These are phyloP conservation scores for Artemisiospiza belli DNA, from an alignment of 2,113 vertebrate genomes.

Conservation along the genomic window DNA sequence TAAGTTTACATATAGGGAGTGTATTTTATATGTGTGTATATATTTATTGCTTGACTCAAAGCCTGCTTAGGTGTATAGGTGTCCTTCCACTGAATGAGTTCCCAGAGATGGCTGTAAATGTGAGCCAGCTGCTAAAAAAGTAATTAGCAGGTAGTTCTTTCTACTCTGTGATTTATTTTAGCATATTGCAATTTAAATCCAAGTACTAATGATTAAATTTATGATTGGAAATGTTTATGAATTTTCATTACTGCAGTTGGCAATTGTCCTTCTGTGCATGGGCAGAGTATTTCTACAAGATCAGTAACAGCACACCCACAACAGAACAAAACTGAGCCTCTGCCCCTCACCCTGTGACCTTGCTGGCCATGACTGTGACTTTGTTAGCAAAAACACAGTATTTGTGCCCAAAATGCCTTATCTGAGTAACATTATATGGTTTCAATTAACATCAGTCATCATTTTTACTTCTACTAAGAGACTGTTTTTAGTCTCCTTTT, in stretches of 20 bases:
- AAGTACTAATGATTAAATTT: not conserved
- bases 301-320: not conserved
- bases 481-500: not conserved
- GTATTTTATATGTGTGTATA: not conserved
- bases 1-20: conserved; percentile 33
- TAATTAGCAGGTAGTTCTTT: not conserved
- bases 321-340: not conserved
- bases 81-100: not conserved
- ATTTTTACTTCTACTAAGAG: not conserved
- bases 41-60: not conserved
- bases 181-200: not conserved
- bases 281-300: not conserved
- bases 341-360: not conserved
- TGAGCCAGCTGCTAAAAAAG: not conserved
- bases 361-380: not conserved
- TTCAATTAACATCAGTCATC: conserved; percentile 15
- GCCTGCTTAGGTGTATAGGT: not conserved
- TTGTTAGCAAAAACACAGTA: not conserved
- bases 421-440: conserved; percentile 8
- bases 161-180: not conserved
- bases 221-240: not conserved
- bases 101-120: not conserved
- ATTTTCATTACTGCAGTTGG: not conserved
- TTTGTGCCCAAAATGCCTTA: conserved; percentile 16
- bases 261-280: not conserved